Evolutionary conservation across 2,797 vertebrate genomes (phyloP).

Genomic region (Notolabrus celidotus): DNA sequence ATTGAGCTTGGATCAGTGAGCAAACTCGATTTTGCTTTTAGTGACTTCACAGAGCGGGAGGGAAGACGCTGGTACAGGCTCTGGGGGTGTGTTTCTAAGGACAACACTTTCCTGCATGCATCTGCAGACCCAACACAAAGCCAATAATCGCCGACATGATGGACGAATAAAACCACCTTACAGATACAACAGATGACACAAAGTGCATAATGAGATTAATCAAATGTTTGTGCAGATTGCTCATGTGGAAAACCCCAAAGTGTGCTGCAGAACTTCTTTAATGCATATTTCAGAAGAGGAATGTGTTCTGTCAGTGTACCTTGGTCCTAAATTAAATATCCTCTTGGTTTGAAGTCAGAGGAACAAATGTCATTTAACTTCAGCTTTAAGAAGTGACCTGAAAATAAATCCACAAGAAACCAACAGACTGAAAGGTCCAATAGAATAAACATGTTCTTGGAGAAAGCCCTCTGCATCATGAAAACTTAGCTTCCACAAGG

Average conservation of each 20-base stretch:
- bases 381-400: not conserved
- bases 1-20: conserved; percentile 57
- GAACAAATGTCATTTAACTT: not conserved
- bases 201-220: conserved; percentile 10
- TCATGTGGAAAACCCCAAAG: conserved; percentile 14
- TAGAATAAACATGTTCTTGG: too few relatives aligned
- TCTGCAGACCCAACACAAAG: conserved; percentile 12
- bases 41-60: conserved; percentile 33
- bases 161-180: too few relatives aligned
- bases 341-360: not conserved
- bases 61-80: conserved; percentile 21
- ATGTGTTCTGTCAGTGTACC: not conserved
- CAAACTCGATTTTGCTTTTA: conserved; percentile 72
- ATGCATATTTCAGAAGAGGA: conserved; percentile 13
- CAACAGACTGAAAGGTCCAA: not conserved
- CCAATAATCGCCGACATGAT: conserved; percentile 25
- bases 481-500: too few relatives aligned
- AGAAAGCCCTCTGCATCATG: too few relatives aligned
- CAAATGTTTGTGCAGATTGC: not conserved
- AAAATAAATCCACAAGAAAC: not conserved
- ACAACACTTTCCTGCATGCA: conserved; percentile 24
- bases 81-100: conserved; percentile 24
- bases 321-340: not conserved
- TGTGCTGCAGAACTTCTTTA: conserved; percentile 23
- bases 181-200: not conserved